phyloP scores from a whole-genome alignment of 2,113 vertebrate genomes.

The Dromiciops gliroides region DNA sequence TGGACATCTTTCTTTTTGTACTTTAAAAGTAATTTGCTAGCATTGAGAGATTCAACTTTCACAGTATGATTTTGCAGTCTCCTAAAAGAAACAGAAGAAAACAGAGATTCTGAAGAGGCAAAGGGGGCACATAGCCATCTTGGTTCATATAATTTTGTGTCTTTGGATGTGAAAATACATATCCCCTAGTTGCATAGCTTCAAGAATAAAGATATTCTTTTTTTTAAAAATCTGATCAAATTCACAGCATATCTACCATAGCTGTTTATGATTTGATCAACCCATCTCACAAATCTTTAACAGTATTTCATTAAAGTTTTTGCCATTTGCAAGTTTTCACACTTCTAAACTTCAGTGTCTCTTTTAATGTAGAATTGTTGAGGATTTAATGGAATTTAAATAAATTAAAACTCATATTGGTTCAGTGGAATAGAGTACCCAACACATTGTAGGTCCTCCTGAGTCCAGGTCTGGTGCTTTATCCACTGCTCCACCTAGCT shows the following conservation, averaged over 20 bases:
- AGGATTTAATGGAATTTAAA: conserved; percentile 38
- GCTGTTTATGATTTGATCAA: conserved; percentile 55
- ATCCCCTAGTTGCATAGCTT: conserved; percentile 58
- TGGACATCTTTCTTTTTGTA: conserved; percentile 65
- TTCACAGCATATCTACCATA: conserved; percentile 66
- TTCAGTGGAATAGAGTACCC: background rate
- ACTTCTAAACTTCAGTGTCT: conserved; percentile 40
- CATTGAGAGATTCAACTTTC: conserved; percentile 74
- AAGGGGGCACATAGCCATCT: conserved; percentile 77
- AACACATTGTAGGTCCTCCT: background rate
- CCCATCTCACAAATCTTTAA: conserved; percentile 54
- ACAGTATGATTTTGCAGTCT: conserved; percentile 74
- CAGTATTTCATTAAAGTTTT: conserved; percentile 66
- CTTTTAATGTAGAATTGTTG: conserved; percentile 50
- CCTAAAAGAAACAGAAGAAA: conserved; percentile 81
- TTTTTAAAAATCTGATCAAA: conserved; percentile 65
- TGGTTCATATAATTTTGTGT: conserved; percentile 75
- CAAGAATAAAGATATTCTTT: conserved; percentile 64
- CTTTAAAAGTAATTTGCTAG: conserved; percentile 76
- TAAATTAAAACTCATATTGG: conserved; percentile 5
- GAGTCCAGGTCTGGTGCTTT: too few relatives aligned
- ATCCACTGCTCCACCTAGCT: too few relatives aligned
- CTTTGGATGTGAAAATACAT: conserved; percentile 74
- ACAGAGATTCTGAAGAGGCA: conserved; percentile 71
- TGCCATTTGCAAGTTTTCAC: conserved; percentile 44